phyloP scores from a whole-genome alignment of 2,888 invertebrate species.

The Cephus sareptanus region DNA sequence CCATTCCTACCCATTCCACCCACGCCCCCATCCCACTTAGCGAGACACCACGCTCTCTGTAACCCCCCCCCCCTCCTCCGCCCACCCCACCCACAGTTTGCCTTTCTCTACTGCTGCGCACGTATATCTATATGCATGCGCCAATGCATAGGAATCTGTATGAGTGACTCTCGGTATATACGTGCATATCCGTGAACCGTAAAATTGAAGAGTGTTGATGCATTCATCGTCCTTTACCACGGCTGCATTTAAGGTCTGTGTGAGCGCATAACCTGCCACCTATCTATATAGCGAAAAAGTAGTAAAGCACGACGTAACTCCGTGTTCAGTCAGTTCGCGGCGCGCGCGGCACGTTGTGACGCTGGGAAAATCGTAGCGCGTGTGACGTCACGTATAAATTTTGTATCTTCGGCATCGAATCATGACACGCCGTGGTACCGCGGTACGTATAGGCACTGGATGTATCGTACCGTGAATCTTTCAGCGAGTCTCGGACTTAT shows the following conservation, averaged over 20 bases:
- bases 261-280: neutral
- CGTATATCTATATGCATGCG: conserved; percentile 1
- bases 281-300: conserved; percentile 14
- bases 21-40: conserved; percentile 63
- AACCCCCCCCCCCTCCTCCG: no score
- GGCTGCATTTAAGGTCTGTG: neutral
- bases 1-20: conserved; percentile 54
- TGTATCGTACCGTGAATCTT: neutral
- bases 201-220: neutral
- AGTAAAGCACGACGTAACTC: conserved; percentile 21
- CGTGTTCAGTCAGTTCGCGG: conserved; percentile 2
- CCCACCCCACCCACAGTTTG: neutral
- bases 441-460: neutral
- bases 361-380: conserved; percentile 5
- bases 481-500: neutral
- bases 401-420: neutral
- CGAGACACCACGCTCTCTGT: conserved; percentile 15
- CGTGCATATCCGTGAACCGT: neutral
- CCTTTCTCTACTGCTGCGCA: conserved; percentile 9
- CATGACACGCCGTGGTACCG: neutral
- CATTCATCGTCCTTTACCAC: neutral
- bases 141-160: neutral
- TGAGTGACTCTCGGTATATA: neutral
- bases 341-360: conserved; percentile 1
- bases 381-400: neutral